Evolutionary conservation across 2,113 vertebrate species (phyloP), one percentile per base, ranked within the genome.

Genomic region (Caranx ignobilis): DNA sequence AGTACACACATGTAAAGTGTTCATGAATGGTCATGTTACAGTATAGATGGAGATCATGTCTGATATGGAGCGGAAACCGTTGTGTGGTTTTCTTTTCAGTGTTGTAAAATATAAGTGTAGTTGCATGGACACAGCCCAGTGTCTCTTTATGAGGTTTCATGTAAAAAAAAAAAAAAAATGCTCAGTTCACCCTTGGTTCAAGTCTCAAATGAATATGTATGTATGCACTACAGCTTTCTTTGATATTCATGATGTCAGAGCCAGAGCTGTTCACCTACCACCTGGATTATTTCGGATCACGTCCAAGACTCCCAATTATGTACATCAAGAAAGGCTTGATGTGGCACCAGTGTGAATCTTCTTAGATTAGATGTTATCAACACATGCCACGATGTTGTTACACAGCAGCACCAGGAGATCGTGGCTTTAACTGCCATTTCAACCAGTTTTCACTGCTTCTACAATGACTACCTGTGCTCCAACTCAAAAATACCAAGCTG

Each of bases 151-250:
- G 75, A 3, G 39, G 39, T 37, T 52, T 61, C 26, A 45, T 35
- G 15, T 77, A 81, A 43, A 56, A 31, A 52, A 81, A 43, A 56
- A 31, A 52, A 72, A 61, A 48, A 54, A 75, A 69, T 56, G 45
- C 71, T 79, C 41, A 63, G 45, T 83, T 81, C 69, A 78, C 43
- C 56, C 32, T 15, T 32, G 50, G 75, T 77, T 80, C 26, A 16
- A 18, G 48, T 57, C 41, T 31, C 59, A 52, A 18, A 87, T 81
- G 31, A 79, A 79, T 84, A 71, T 90, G 62, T 75, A 74, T 77
- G 59, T 69, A 55, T 55, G 37, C 59, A 39, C 52, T 35, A 47
- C 52, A 34, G 63, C 64, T 79, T 65, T 66, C 71, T 88, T 87
- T 85, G 60, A 83, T 82, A 79, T 83, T 74, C 45, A 83, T 69